Conservation (phyloP, 2,113 vertebrate species). For the Platysternon megacephalum region DNA sequence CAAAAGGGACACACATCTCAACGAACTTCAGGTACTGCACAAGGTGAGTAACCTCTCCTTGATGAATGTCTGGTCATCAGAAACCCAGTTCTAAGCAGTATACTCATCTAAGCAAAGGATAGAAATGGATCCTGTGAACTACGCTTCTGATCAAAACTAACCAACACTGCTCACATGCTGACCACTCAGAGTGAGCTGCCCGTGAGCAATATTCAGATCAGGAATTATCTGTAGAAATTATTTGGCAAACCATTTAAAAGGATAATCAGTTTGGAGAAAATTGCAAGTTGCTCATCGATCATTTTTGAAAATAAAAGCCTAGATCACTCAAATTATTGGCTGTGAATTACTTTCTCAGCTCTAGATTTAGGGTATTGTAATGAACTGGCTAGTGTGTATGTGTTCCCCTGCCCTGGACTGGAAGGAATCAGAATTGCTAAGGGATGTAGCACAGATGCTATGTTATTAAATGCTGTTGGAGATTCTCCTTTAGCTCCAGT, state of each 20-base stretch:
- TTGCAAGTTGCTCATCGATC: not conserved
- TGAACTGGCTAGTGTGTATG: conserved; percentile 12
- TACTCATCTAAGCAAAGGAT: not conserved
- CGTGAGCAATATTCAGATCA: not conserved
- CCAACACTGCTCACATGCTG: accelerated
- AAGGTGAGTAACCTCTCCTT: not conserved
- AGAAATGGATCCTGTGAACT: not conserved
- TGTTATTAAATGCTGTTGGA: not conserved
- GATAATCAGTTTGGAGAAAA: not conserved
- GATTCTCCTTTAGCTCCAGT: not conserved
- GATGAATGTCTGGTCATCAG: not conserved
- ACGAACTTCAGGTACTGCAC: not conserved
- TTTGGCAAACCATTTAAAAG: not conserved
- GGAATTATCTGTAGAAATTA: not conserved
- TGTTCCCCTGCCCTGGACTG: not conserved
- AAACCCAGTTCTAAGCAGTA: not conserved
- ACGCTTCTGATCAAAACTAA: not conserved
- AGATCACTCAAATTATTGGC: not conserved
- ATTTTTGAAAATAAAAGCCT: conserved; percentile 3
- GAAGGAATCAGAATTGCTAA: conserved; percentile 44
- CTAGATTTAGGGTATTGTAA: conserved; percentile 13
- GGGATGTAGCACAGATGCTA: conserved; percentile 28
- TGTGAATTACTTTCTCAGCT: conserved; percentile 28
- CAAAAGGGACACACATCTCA: not conserved
- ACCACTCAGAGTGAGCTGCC: not conserved